Conservation (phyloP, 2,888 invertebrate genomes). For the Alloplasta piceator region DNA sequence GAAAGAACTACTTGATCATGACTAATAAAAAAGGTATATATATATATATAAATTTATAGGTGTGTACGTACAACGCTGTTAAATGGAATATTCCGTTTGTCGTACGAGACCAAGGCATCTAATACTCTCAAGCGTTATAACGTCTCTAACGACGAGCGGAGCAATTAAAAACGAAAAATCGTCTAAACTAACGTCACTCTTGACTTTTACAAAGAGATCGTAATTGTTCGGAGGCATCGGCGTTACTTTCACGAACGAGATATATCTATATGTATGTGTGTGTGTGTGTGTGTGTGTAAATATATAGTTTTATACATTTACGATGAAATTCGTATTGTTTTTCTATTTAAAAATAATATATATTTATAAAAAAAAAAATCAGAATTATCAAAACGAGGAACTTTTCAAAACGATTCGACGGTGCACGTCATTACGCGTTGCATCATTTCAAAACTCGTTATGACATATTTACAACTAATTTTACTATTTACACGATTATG, state of each 20-base stretch:
- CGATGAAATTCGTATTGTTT: constrained; percentile 27
- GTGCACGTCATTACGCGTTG: constrained; percentile 57
- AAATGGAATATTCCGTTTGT: constrained; percentile 51
- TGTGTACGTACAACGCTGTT: constrained; percentile 13
- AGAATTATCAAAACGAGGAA: constrained; percentile 19
- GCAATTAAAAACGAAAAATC: constrained; percentile 25
- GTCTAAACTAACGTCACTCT: constrained; percentile 42
- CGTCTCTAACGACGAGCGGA: constrained; percentile 38
- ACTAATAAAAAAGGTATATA: constrained; percentile 25
- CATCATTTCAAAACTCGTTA: constrained; percentile 54
- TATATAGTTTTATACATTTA: constrained; percentile 3
- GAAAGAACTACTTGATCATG: constrained; percentile 12
- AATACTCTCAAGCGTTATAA: constrained; percentile 49
- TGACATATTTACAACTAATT: constrained; percentile 73
- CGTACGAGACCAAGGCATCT: constrained; percentile 41
- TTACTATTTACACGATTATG: constrained; percentile 73
- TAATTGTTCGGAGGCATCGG: constrained; percentile 49
- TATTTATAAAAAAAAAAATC: constrained; percentile 36
- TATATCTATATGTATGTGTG: constrained; percentile 15
- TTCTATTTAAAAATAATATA: background rate
- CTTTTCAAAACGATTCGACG: constrained; percentile 51
- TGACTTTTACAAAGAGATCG: constrained; percentile 51
- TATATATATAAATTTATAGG: constrained; percentile 7
- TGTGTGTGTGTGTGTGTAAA: constrained; percentile 28
- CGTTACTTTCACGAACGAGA: constrained; percentile 40